Conservation (phyloP, 1,140 invertebrate species). For the Aphaenogaster ashmeadi region DNA sequence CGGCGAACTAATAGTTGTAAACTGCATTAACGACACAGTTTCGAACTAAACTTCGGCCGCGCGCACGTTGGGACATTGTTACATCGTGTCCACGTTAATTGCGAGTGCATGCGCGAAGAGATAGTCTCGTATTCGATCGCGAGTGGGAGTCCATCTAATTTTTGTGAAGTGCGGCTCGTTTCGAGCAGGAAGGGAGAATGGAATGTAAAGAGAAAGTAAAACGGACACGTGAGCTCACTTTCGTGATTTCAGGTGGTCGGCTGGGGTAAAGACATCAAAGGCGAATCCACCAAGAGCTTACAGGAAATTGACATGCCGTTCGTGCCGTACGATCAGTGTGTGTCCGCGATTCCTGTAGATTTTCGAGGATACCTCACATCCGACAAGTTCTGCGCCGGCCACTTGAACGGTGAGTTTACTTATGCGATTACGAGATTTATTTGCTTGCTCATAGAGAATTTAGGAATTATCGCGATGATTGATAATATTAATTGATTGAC, state of each 20-base stretch:
- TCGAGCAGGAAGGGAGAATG: neutral
- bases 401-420: constrained; percentile 73
- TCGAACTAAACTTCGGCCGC: constrained; percentile 9
- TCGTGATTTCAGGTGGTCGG: constrained; percentile 70
- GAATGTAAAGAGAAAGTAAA: constrained; percentile 16
- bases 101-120: neutral
- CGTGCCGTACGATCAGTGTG: constrained; percentile 73
- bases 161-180: neutral
- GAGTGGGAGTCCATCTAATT: neutral
- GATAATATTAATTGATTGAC: neutral
- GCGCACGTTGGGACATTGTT: neutral
- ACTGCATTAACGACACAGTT: constrained; percentile 28
- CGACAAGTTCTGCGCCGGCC: constrained; percentile 79
- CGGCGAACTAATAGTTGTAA: constrained; percentile 28
- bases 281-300: constrained; percentile 67
- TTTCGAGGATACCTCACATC: constrained; percentile 75
- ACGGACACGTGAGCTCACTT: neutral
- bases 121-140: neutral
- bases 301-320: constrained; percentile 73
- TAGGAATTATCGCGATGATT: neutral
- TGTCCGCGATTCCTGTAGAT: constrained; percentile 69
- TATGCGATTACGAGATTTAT: neutral
- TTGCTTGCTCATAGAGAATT: neutral
- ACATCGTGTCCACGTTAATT: constrained; percentile 25
- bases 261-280: constrained; percentile 74